Evolutionary conservation across 2,888 invertebrate genomes (phyloP).

Genomic region (Hoplodrina ambigua): DNA sequence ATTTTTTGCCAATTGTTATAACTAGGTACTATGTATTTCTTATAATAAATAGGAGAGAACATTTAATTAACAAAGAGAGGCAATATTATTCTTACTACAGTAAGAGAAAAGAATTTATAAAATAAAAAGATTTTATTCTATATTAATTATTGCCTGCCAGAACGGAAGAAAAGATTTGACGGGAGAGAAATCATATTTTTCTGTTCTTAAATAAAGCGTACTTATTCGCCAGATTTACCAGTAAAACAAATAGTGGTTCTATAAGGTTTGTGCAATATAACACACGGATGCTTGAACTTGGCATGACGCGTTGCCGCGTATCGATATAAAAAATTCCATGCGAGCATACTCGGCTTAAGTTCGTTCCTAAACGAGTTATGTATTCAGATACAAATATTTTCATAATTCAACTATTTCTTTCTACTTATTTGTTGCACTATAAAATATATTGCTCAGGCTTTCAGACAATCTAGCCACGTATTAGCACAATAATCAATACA

Average conservation of each 20-base stretch:
- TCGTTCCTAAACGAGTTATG: background rate
- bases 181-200: background rate
- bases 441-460: background rate
- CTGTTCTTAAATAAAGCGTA: no score
- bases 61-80: background rate
- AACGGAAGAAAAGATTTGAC: slow-evolving; percentile 5
- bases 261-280: no score
- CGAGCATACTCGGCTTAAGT: background rate
- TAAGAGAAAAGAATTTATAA: background rate
- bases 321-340: no score
- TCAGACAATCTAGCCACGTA: background rate
- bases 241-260: no score
- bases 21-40: slow-evolving; percentile 4
- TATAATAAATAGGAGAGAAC: slow-evolving; percentile 1
- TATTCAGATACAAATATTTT: slow-evolving; percentile 6
- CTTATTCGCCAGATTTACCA: no score
- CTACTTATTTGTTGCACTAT: background rate
- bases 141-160: background rate
- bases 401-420: background rate
- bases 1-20: background rate
- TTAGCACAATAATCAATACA: background rate
- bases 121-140: background rate
- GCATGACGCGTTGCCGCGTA: no score
- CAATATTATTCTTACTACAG: background rate
- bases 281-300: no score